Evolutionary conservation across 2,888 invertebrate genomes (phyloP).

Genomic region (Aricia artaxerxes): DNA sequence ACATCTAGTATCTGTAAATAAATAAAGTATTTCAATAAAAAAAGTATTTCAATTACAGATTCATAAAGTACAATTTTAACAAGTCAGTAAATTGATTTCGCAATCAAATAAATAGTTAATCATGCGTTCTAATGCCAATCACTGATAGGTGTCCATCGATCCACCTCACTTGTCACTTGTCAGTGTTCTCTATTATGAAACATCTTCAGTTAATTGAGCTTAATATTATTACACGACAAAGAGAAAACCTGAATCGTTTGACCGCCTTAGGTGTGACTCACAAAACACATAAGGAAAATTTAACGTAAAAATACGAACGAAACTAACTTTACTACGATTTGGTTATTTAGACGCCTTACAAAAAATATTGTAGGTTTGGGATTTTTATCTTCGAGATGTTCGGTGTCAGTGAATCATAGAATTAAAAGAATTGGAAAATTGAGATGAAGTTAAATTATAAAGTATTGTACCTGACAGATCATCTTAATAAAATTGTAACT

Average conservation of each 20-base stretch:
- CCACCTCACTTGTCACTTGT: constrained; percentile 10
- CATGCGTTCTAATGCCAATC: constrained; percentile 10
- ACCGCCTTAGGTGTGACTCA: constrained; percentile 22
- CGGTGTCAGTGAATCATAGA: background rate
- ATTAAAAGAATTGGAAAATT: too few relatives aligned
- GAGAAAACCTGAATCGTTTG: constrained; percentile 26
- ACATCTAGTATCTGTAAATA: background rate
- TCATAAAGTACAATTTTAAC: background rate
- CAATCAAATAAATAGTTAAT: constrained; percentile 17
- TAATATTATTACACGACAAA: constrained; percentile 20
- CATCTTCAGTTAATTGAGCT: background rate
- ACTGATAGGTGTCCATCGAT: constrained; percentile 13
- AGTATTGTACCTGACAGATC: too few relatives aligned
- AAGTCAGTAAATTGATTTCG: background rate
- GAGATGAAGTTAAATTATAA: too few relatives aligned
- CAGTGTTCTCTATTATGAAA: constrained; percentile 11
- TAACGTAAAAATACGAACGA: constrained; percentile 11
- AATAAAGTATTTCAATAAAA: background rate
- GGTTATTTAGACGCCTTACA: background rate
- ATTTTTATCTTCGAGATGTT: background rate
- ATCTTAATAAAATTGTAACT: too few relatives aligned
- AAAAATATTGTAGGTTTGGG: background rate
- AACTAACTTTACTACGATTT: background rate
- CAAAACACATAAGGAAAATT: constrained; percentile 6
- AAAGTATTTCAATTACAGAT: background rate